phyloP scores from a whole-genome alignment of 2,113 vertebrate species.

The Prionailurus bengalensis region DNA sequence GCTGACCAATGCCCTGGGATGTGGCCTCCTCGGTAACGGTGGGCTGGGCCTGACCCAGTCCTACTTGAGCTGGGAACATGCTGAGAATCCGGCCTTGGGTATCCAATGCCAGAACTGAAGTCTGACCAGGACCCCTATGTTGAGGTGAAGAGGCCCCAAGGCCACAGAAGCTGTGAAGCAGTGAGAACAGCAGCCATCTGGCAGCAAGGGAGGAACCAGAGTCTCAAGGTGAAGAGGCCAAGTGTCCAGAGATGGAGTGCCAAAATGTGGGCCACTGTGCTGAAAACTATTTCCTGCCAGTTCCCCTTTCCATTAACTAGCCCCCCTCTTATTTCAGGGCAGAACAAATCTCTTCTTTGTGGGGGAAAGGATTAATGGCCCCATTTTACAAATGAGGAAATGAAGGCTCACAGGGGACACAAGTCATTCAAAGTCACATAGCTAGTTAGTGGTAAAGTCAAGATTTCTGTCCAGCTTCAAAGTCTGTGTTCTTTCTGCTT shows the following conservation, averaged over 20 bases:
- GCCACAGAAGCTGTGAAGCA: background rate
- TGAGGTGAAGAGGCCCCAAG: background rate
- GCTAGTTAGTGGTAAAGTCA: background rate
- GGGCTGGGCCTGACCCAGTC: background rate
- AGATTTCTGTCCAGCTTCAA: background rate
- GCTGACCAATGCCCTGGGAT: background rate
- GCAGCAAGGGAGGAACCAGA: background rate
- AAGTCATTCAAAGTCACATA: background rate
- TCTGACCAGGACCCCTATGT: background rate
- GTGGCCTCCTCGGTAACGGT: background rate
- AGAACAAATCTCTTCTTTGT: background rate
- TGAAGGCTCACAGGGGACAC: background rate
- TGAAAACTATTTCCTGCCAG: background rate
- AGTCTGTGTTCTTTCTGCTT: background rate
- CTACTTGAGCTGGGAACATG: background rate
- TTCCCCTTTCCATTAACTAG: background rate
- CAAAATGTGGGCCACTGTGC: background rate
- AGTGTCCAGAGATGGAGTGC: background rate
- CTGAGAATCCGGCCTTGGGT: background rate
- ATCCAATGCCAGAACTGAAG: background rate
- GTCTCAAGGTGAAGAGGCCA: too few species aligned
- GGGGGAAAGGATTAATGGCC: background rate
- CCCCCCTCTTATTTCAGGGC: background rate
- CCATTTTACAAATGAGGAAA: background rate
- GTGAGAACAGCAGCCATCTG: background rate